Conservation (phyloP, 92 coral and sea anemone species). For the Pocillopora meandrina region DNA sequence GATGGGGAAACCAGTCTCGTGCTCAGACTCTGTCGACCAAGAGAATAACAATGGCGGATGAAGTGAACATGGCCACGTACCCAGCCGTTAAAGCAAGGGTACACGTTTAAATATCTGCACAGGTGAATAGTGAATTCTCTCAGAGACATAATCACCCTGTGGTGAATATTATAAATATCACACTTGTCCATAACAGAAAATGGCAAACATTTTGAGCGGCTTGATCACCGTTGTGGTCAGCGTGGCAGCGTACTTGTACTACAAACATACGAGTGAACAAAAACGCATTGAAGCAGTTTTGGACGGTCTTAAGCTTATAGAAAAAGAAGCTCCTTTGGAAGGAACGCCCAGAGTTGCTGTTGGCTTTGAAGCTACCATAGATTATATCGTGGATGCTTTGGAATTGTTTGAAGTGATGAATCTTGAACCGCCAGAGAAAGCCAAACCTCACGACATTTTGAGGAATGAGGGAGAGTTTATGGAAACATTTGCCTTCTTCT, state of each 20-base stretch:
- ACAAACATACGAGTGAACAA: conserved; percentile 62
- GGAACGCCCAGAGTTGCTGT: conserved; percentile 68
- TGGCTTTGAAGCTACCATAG: conserved; percentile 80
- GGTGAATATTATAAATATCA: no score
- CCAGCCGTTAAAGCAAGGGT: no score
- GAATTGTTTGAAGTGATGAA: conserved; percentile 67
- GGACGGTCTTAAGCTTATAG: conserved; percentile 67
- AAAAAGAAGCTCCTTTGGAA: conserved; percentile 51
- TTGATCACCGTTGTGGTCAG: conserved; percentile 18
- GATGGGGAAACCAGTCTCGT: no score
- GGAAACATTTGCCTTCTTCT: conserved; percentile 92
- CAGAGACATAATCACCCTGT: no score
- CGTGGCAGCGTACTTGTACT: conserved; percentile 66
- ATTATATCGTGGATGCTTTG: conserved; percentile 60
- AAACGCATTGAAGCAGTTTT: conserved; percentile 58
- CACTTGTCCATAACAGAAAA: neutral
- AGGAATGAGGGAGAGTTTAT: conserved; percentile 68
- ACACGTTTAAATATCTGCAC: no score
- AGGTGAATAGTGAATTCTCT: no score
- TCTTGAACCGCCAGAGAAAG: conserved; percentile 74
- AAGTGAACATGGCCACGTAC: no score
- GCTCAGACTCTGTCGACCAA: no score
- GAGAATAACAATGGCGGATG: no score
- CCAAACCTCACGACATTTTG: conserved; percentile 77
- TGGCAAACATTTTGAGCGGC: conserved; percentile 16